Conservation (phyloP, 2,888 invertebrate genomes). For the Eretmocerus hayati region DNA sequence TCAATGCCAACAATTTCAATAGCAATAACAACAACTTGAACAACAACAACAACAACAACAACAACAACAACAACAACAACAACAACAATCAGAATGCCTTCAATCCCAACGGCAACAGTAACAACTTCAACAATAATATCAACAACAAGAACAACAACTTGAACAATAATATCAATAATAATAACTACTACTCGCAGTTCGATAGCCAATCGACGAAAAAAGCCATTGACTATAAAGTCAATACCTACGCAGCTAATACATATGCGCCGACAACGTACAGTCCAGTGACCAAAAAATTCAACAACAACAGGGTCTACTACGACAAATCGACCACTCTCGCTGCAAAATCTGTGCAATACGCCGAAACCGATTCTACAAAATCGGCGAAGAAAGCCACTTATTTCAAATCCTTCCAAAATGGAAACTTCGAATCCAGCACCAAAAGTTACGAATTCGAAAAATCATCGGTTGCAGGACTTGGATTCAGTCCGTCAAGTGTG, state of each 20-base stretch:
- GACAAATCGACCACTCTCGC: slow-evolving; percentile 28
- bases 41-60: slow-evolving; percentile 1
- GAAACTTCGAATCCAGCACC: slow-evolving; percentile 38
- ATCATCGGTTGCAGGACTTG: slow-evolving; percentile 37
- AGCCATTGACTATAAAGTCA: not conserved
- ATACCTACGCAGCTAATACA: slow-evolving; percentile 36
- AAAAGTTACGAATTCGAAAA: slow-evolving; percentile 34
- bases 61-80: slow-evolving; percentile 24
- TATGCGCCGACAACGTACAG: slow-evolving; percentile 49
- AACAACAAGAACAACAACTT: not conserved
- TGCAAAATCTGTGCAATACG: slow-evolving; percentile 31
- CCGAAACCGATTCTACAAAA: slow-evolving; percentile 33
- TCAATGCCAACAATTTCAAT: slow-evolving; percentile 1
- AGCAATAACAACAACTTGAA: not conserved
- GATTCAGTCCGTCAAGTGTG: slow-evolving; percentile 43
- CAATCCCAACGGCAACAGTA: not conserved
- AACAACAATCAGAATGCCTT: slow-evolving; percentile 25
- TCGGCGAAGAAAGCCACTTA: slow-evolving; percentile 37
- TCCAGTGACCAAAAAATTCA: slow-evolving; percentile 36
- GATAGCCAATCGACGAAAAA: not conserved
- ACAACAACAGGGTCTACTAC: slow-evolving; percentile 30
- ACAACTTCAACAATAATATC: not conserved
- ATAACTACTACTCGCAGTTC: not conserved
- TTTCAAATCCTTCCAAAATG: slow-evolving; percentile 32
- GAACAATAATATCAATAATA: not conserved